Conservation (phyloP, 2,797 vertebrate species). For the Coregonus ussuriensis region DNA sequence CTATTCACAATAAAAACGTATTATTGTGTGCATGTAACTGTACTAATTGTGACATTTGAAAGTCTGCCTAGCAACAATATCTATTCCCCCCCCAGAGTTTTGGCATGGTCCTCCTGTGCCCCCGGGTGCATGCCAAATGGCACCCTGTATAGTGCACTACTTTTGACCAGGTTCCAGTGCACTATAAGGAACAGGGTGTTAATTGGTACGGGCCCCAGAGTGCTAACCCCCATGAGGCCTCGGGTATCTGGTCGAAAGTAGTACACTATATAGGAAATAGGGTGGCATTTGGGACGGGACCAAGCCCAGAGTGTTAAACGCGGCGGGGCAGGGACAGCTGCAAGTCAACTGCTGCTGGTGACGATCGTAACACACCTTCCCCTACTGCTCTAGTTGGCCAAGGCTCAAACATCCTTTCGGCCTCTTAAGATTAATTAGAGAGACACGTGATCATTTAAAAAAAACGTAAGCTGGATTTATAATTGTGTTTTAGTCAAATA, state of each 20-base stretch:
- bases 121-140: neutral
- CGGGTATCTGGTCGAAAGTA: neutral
- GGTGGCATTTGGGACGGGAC: neutral
- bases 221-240: neutral
- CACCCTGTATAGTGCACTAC: neutral
- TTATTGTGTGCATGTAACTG: neutral
- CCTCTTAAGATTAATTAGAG: neutral
- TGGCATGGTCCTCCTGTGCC: neutral
- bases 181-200: neutral
- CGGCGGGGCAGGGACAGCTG: too few species aligned
- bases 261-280: neutral
- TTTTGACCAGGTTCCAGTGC: neutral
- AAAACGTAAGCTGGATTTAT: too few species aligned
- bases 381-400: constrained; percentile 6
- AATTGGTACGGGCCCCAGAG: neutral
- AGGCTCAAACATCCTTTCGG: neutral
- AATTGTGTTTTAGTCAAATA: too few species aligned
- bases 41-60: neutral
- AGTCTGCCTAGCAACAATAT: neutral
- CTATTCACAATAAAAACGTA: neutral
- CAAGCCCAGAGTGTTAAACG: neutral
- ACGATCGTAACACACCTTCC: neutral
- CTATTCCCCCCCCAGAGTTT: neutral
- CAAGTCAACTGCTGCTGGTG: neutral
- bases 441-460: too few species aligned